Evolutionary conservation across 2,888 invertebrate genomes (phyloP).

Genomic region (Idaea straminata): DNA sequence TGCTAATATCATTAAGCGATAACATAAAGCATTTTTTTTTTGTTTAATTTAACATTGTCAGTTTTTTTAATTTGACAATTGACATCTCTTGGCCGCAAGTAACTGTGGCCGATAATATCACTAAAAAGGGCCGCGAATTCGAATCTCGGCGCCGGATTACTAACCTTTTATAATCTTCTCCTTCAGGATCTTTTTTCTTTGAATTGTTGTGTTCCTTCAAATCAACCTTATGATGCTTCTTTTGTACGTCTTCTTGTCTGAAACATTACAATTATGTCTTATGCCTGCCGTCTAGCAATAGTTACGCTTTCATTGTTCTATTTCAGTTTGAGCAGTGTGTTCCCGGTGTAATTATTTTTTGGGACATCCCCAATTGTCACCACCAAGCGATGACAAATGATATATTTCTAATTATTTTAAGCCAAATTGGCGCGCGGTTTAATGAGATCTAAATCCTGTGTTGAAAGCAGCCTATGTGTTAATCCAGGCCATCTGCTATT

Average conservation of each 20-base stretch:
- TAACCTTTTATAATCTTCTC: constrained; percentile 54
- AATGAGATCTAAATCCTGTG: no score
- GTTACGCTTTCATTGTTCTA: not conserved
- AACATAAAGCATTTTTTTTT: no score
- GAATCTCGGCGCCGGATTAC: not conserved
- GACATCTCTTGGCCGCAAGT: no score
- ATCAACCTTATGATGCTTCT: not conserved
- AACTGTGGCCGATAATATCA: not conserved
- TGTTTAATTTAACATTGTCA: no score
- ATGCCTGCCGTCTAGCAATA: no score
- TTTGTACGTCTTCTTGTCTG: not conserved
- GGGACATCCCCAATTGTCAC: not conserved
- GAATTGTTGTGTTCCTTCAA: constrained; percentile 15
- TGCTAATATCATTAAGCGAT: no score
- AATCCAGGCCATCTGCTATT: no score
- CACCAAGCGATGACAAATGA: not conserved
- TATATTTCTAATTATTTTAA: not conserved
- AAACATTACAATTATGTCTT: not conserved
- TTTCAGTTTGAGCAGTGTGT: not conserved
- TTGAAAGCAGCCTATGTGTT: no score
- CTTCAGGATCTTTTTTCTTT: constrained; percentile 39
- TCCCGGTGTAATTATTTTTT: not conserved
- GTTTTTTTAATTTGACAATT: no score
- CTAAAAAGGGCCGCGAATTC: no score
- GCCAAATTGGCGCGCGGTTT: no score